Base-by-base conservation (phyloP, 2,888 invertebrate species). In the Creontiades dilutus region DNA sequence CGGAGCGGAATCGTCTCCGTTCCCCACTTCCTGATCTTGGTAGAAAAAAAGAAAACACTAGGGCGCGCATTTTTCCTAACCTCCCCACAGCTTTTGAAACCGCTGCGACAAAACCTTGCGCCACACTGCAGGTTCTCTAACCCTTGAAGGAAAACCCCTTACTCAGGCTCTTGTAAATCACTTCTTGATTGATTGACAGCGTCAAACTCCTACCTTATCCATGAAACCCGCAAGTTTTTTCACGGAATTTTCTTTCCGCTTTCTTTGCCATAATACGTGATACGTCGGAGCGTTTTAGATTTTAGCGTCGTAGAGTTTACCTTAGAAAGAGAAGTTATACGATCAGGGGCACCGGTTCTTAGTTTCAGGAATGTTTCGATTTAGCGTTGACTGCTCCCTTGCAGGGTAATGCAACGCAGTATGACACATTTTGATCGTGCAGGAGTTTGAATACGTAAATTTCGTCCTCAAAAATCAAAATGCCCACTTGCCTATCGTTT, bases 61-160 rank as follows among this genome's bases (percentile, higher is more conserved):
- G 2, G 37, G 37, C 37, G 68, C 23, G 68, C 27, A 23, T 68
- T 68, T 68, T 68, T 68, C 23, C 68, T 27, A 1, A 12, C 23
- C 23, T 68, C 27, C 68, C 27, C 13, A 12, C 23, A 23, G 68
- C 23, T 68, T n/a, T 68, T 68, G 68, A 68, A 68, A 23, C 68
- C 68, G 7, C 68, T 68, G 68, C 68, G 68, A 68, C 68, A 68
- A 68, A 68, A 68, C 68, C 68, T 68, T 68, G 68, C 68, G 68
- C 68, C 68, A 68, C 68, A 68, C 68, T 68, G 68, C 68, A 68
- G 68, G 68, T 68, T 23, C 68, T 68, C 23, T 9, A 68, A 23
- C 68, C 68, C 68, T 23, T 19, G 68, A 68, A 68, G 68, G 12
- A 12, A 23, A 68, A 23, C 11, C 68, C 23, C 52, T 16, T 52